A percentile compares a stretch with the other conserved stretches of the same genome.
Evolutionary conservation across 2,888 invertebrate species (phyloP).

Genomic region (Unio pictorum): DNA sequence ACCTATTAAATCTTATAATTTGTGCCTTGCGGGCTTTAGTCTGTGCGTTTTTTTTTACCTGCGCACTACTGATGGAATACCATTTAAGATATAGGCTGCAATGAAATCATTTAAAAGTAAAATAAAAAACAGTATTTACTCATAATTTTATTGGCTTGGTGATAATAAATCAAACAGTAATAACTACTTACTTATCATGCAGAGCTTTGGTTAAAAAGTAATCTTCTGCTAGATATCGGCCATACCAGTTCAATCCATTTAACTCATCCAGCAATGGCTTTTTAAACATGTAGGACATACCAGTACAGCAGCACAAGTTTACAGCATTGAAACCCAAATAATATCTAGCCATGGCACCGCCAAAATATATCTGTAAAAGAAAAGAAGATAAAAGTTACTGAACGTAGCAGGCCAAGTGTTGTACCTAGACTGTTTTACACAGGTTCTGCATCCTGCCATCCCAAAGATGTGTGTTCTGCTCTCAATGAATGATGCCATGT

Average conservation of each 20-base stretch:
- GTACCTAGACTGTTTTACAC: too few relatives aligned
- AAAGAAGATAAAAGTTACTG: conserved; percentile 8
- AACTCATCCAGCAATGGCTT: conserved; percentile 65
- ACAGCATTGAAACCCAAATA: conserved; percentile 66
- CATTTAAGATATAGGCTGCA: too few relatives aligned
- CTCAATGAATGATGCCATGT: too few relatives aligned
- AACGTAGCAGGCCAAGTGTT: not conserved
- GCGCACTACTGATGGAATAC: too few relatives aligned
- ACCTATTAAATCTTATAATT: too few relatives aligned
- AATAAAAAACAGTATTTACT: too few relatives aligned
- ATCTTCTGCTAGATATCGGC: conserved; percentile 69
- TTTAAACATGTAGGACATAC: conserved; percentile 70
- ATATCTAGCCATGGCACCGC: conserved; percentile 64
- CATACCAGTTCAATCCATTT: conserved; percentile 67
- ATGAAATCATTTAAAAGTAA: too few relatives aligned
- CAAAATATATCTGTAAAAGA: conserved; percentile 67
- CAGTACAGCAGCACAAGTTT: conserved; percentile 67
- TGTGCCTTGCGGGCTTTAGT: too few relatives aligned
- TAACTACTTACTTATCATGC: conserved; percentile 63
- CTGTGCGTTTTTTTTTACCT: too few relatives aligned
- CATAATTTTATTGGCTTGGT: too few relatives aligned
- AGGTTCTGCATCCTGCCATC: too few relatives aligned
- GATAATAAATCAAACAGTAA: not conserved
- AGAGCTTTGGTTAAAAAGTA: conserved; percentile 67
- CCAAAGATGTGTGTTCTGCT: too few relatives aligned